Conservation (phyloP, 2,797 vertebrate species). For the Diceros bicornis region DNA sequence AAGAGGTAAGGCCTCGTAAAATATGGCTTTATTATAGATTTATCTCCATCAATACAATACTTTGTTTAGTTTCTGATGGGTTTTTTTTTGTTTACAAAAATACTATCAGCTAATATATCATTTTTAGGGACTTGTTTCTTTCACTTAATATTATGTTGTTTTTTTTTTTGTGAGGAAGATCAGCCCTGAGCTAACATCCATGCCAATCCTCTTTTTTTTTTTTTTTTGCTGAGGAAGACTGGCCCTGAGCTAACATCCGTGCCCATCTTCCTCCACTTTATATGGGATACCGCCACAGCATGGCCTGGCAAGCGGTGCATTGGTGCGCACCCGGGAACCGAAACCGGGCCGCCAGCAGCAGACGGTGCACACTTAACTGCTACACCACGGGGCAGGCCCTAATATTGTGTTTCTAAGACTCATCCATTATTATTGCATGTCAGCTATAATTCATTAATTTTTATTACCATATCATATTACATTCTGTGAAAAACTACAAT, state of each 20-base stretch:
- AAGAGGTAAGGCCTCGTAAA: background rate
- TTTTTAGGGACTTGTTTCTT: background rate
- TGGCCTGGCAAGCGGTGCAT: too few relatives aligned
- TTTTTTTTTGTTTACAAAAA: background rate
- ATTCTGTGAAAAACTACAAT: background rate
- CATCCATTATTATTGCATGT: background rate
- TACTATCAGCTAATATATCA: background rate
- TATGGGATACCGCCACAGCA: too few relatives aligned
- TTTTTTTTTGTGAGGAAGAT: too few relatives aligned
- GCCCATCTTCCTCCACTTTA: too few relatives aligned
- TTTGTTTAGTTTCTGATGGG: background rate
- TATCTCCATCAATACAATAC: background rate
- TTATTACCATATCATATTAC: background rate
- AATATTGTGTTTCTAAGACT: background rate
- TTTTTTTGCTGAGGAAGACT: too few relatives aligned
- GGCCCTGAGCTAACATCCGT: too few relatives aligned
- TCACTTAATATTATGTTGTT: background rate
- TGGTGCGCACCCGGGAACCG: too few relatives aligned
- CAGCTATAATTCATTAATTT: background rate
- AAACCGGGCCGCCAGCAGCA: too few relatives aligned
- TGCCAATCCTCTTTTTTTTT: too few relatives aligned
- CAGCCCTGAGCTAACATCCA: too few relatives aligned
- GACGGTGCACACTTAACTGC: too few relatives aligned
- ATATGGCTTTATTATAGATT: background rate
- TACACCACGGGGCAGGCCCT: too few relatives aligned